A percentile compares a stretch with the other conserved stretches of the same genome.
Evolutionary conservation across 2,888 invertebrate species (phyloP).

Genomic region (Himalopsyche kuldschensis): DNA sequence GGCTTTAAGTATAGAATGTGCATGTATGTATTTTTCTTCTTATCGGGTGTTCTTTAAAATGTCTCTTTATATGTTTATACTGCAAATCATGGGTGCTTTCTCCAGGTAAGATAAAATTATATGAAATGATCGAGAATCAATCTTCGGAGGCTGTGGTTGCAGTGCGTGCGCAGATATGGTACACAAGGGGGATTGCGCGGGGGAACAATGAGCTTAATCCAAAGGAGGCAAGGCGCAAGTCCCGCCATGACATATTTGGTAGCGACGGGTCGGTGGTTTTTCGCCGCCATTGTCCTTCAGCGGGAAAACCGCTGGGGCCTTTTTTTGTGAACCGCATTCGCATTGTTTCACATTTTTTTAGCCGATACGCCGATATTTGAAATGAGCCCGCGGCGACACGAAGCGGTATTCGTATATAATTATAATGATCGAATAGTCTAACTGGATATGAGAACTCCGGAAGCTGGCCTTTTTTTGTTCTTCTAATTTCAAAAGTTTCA

Average conservation of each 20-base stretch:
- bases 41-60: too few species aligned
- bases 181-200: background rate
- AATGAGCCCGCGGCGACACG: background rate
- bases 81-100: too few species aligned
- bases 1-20: too few species aligned
- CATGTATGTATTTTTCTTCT: too few species aligned
- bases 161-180: background rate
- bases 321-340: slow-evolving; percentile 21
- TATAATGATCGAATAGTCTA: background rate
- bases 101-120: background rate
- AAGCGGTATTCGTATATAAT: background rate
- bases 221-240: slow-evolving; percentile 17
- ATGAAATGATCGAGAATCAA: background rate
- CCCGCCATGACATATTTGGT: slow-evolving; percentile 33
- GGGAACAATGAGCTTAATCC: slow-evolving; percentile 26
- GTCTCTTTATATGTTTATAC: too few species aligned
- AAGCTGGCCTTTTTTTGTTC: too few species aligned
- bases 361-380: background rate
- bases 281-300: slow-evolving; percentile 18
- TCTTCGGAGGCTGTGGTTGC: background rate
- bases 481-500: too few species aligned
- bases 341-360: slow-evolving; percentile 23
- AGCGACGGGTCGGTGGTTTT: slow-evolving; percentile 24
- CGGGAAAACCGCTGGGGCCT: slow-evolving; percentile 10
- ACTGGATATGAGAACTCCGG: background rate